Evolutionary conservation across 2,888 invertebrate genomes (phyloP).

Genomic region (Hydrotaea diabolus): DNA sequence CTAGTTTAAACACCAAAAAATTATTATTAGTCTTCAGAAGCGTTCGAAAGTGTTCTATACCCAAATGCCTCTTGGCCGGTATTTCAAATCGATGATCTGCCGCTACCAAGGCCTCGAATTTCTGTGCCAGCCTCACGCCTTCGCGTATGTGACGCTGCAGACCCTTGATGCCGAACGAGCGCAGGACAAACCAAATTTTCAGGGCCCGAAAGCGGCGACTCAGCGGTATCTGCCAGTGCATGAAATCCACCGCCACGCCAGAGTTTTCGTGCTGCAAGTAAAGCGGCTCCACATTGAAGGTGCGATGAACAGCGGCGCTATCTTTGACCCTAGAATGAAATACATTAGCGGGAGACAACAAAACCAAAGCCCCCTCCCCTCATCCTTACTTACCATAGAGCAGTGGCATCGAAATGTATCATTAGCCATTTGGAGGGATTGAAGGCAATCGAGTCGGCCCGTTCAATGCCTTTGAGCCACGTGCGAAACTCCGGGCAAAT

Average conservation of each 20-base stretch:
- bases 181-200: constrained; percentile 98
- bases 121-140: constrained; percentile 93
- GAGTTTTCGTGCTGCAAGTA: constrained; percentile 99
- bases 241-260: constrained; percentile 97
- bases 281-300: constrained; percentile 98
- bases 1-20: constrained; percentile 76
- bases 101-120: constrained; percentile 92
- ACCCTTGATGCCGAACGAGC: constrained; percentile 94
- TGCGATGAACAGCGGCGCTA: constrained; percentile 94
- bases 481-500: constrained; percentile 97
- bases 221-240: constrained; percentile 99
- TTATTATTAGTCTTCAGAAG: background rate
- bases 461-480: constrained; percentile 94
- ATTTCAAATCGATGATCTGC: constrained; percentile 94
- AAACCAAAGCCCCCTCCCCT: background rate
- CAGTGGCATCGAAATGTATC: constrained; percentile 99
- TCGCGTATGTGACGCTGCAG: constrained; percentile 96
- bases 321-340: constrained; percentile 90
- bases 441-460: constrained; percentile 97
- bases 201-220: constrained; percentile 95
- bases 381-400: constrained; percentile 91
- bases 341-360: background rate
- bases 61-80: constrained; percentile 90
- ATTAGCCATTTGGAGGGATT: constrained; percentile 99
- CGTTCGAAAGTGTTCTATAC: constrained; percentile 53